Evolutionary conservation across 2,888 invertebrate species (phyloP), one percentile per base, ranked within the genome.

Genomic region (Cyrtodaria siliqua): DNA sequence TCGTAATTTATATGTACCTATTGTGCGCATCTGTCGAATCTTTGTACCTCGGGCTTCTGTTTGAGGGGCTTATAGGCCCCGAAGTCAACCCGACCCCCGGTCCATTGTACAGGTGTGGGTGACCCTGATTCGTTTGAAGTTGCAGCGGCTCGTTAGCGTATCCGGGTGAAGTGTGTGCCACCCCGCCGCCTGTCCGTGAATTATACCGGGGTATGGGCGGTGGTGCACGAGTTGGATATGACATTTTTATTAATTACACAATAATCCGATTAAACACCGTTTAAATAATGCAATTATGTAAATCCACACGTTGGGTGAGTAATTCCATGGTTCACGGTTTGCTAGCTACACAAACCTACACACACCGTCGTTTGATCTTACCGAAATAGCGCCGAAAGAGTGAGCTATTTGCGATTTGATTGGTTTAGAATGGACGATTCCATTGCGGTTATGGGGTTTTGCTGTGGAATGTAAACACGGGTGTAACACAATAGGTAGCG

Each of bases 21-120:
- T 81, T 81, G 24, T 81, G 81, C 9, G 81, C 81, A 74, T 81
- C 81, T 2, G 74, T 77, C 16, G 81, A 44, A 50, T 81, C 81
- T 33, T 74, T 77, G 56, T 81, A 81, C 6, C 81, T 52, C n/a
- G 81, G 81, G 53, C 81, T 81, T 24, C 81, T 49, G 14, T 77
- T 76, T 18, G 81, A 69, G 16, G 81, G 81, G 38, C 81, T 81
- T 27, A 74, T 76, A 16, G 73, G 81, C 44, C 77, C 74, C 26
- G 76, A 47, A 40, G 55, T 57, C 26, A 9, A 16, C 24, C 61
- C 62, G 8, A 52, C 52, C 27, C 74, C 74, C 23, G 71, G 62
- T 18, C 68, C 77, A 42, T 77, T 81, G 27, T 70, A 76, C 50
- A 68, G 40, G 57, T 69, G 79, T 42, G 63, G 47, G 24, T 50